Conservation (phyloP, 1,140 invertebrate species). For the Geopemphigus sp. region DNA sequence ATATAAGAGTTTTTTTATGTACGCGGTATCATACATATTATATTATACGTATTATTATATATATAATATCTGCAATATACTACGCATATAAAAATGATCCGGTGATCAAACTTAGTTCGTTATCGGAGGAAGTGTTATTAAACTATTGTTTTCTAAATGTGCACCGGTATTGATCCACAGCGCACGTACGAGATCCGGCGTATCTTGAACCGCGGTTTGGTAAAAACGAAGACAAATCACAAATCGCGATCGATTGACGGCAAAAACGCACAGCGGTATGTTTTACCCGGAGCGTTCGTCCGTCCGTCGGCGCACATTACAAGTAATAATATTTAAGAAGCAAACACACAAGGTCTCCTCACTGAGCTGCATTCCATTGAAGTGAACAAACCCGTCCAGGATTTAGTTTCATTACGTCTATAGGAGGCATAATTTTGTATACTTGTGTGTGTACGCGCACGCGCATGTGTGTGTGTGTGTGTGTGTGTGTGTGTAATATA, state of each 20-base stretch:
- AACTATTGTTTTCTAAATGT: too few species aligned
- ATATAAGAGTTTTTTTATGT: too few species aligned
- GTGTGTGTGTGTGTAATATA: neutral
- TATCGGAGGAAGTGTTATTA: neutral
- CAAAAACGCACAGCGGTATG: neutral
- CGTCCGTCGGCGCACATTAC: neutral
- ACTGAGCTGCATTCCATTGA: conserved; percentile 36
- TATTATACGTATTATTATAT: too few species aligned
- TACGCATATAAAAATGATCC: too few species aligned
- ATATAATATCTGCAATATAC: too few species aligned
- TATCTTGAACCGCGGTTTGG: neutral
- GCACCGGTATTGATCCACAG: too few species aligned
- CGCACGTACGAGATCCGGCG: too few species aligned
- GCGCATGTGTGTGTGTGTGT: neutral
- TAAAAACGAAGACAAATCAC: neutral
- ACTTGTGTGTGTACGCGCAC: too few species aligned
- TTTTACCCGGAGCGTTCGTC: neutral
- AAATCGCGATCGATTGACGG: neutral
- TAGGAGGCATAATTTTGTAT: conserved; percentile 41
- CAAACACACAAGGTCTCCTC: neutral
- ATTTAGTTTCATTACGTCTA: conserved; percentile 44
- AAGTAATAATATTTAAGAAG: neutral
- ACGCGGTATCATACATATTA: too few species aligned
- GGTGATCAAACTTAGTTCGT: too few species aligned
- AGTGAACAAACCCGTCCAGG: conserved; percentile 46